Evolutionary conservation across 2,888 invertebrate genomes (phyloP).

Genomic region (Lithophane semibrunnea): DNA sequence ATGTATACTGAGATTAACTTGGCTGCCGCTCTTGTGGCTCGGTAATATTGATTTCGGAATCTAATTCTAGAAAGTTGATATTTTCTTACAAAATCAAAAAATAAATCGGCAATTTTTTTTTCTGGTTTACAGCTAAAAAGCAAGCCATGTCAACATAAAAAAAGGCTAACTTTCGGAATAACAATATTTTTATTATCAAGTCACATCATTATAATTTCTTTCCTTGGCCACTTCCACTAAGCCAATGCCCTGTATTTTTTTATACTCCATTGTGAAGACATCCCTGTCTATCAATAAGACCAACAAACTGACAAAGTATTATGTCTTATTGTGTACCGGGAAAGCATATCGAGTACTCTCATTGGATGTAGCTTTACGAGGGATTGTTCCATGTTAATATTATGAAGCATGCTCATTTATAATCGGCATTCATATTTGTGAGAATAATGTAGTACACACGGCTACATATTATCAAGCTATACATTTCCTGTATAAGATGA

Average conservation of each 20-base stretch:
- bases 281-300: neutral
- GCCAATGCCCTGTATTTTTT: neutral
- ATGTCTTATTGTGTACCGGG: neutral
- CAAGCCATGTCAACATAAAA: too few relatives aligned
- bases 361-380: neutral
- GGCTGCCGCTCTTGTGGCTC: neutral
- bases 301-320: neutral
- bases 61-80: too few relatives aligned
- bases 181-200: neutral
- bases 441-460: neutral
- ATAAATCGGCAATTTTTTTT: too few relatives aligned
- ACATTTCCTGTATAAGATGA: too few relatives aligned
- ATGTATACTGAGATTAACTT: slow-evolving; percentile 28
- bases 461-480: too few relatives aligned
- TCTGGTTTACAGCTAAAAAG: too few relatives aligned
- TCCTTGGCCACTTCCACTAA: neutral
- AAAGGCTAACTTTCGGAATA: too few relatives aligned
- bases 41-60: neutral
- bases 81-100: too few relatives aligned
- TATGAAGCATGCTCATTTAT: neutral
- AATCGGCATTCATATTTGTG: neutral
- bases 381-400: neutral
- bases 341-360: neutral
- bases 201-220: neutral
- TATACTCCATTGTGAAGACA: neutral